phyloP scores from a whole-genome alignment of 2,888 invertebrate genomes.

The Lepidochrysops patricia region DNA sequence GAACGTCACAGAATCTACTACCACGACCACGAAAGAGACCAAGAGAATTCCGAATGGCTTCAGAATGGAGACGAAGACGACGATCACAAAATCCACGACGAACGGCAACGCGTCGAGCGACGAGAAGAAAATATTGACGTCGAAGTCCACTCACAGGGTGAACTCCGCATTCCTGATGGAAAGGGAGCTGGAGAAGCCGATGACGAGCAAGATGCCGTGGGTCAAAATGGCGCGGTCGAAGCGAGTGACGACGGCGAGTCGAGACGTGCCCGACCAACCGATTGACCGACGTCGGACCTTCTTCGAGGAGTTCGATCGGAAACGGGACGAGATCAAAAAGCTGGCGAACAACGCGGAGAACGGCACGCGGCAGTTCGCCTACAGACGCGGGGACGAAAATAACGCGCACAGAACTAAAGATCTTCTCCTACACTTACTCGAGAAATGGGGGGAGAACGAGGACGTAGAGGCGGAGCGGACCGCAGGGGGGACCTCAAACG shows the following conservation, averaged over 20 bases:
- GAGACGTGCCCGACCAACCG: slow-evolving; percentile 81
- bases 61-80: slow-evolving; percentile 44
- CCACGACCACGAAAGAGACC: slow-evolving; percentile 46
- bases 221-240: slow-evolving; percentile 69
- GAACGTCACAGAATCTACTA: slow-evolving; percentile 44
- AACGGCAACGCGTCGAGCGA: slow-evolving; percentile 49
- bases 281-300: slow-evolving; percentile 73
- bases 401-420: slow-evolving; percentile 84
- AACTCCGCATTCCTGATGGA: slow-evolving; percentile 54
- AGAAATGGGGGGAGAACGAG: slow-evolving; percentile 82
- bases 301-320: slow-evolving; percentile 64
- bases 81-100: slow-evolving; percentile 43
- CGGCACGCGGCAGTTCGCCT: slow-evolving; percentile 57
- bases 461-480: slow-evolving; percentile 63
- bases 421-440: slow-evolving; percentile 81
- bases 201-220: slow-evolving; percentile 73
- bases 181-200: slow-evolving; percentile 54
- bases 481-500: slow-evolving; percentile 67
- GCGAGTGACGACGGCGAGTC: slow-evolving; percentile 78
- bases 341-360: slow-evolving; percentile 57
- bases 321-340: slow-evolving; percentile 63
- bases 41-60: slow-evolving; percentile 51
- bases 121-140: slow-evolving; percentile 51
- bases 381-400: slow-evolving; percentile 67
- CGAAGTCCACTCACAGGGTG: slow-evolving; percentile 59